These are phyloP conservation scores for Chiloscyllium plagiosum DNA, from an alignment of 2,113 vertebrate genomes.

Conservation along the genomic window DNA sequence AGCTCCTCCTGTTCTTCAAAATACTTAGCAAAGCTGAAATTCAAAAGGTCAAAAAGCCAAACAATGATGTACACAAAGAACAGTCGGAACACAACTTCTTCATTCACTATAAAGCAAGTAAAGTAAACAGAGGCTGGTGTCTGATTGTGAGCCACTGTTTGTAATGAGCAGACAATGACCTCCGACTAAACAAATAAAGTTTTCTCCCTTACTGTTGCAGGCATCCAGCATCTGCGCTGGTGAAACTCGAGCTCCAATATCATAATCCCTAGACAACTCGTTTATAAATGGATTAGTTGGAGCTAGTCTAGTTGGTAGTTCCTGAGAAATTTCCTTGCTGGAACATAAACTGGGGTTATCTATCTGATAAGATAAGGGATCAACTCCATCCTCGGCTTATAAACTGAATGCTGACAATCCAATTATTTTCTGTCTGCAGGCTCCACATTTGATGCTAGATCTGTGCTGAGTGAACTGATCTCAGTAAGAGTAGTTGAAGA, in stretches of 20 bases:
- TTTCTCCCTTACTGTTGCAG: background rate
- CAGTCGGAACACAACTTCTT: constrained; percentile 37
- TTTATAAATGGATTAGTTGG: constrained; percentile 6
- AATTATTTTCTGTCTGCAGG: background rate
- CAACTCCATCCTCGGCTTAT: background rate
- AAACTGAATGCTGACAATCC: background rate
- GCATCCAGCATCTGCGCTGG: background rate
- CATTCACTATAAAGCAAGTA: constrained; percentile 40
- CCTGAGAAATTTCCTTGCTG: background rate
- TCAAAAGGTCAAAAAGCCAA: constrained; percentile 40
- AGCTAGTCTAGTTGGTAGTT: background rate
- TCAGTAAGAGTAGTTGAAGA: background rate
- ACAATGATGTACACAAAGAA: constrained; percentile 36
- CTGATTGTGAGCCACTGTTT: constrained; percentile 42
- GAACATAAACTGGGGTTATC: background rate
- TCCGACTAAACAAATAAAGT: constrained; percentile 37
- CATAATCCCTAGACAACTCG: background rate
- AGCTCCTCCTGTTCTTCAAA: background rate
- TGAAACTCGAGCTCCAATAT: constrained; percentile 19
- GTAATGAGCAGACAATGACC: constrained; percentile 43
- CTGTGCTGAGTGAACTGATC: background rate
- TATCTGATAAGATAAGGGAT: background rate
- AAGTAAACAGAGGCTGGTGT: constrained; percentile 45
- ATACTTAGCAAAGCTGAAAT: background rate
- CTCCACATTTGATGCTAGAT: background rate